Evolutionary conservation across 2,888 invertebrate species (phyloP).

Genomic region (Prostheceraeus crozeri): DNA sequence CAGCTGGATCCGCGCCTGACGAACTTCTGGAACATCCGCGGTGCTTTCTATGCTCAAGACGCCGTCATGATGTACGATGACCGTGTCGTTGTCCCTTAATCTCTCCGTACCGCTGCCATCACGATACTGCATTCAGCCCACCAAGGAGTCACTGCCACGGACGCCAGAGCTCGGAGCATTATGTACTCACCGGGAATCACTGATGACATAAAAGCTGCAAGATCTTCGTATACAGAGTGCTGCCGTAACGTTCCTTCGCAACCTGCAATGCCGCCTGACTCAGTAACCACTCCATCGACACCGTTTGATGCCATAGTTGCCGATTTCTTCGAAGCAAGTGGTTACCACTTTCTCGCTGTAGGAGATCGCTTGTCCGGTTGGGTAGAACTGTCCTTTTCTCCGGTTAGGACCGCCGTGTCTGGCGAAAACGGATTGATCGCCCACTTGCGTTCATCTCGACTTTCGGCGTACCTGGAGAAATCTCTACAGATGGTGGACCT

Average conservation of each 20-base stretch:
- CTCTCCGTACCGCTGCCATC: neutral
- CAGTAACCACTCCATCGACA: conserved; percentile 4
- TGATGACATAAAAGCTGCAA: conserved; percentile 35
- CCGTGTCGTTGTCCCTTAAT: neutral
- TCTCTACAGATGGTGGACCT: conserved; percentile 42
- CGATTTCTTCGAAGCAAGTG: neutral
- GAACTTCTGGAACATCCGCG: conserved; percentile 18
- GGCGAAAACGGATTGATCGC: conserved; percentile 40
- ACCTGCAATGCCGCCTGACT: neutral
- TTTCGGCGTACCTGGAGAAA: conserved; percentile 42
- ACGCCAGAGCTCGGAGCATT: conserved; percentile 41
- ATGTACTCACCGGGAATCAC: conserved; percentile 45
- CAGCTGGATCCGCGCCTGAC: no score
- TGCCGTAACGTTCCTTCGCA: conserved; percentile 11
- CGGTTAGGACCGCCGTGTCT: conserved; percentile 36
- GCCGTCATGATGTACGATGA: conserved; percentile 6
- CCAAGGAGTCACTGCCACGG: conserved; percentile 10
- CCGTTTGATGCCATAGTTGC: conserved; percentile 12
- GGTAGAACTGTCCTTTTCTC: conserved; percentile 27
- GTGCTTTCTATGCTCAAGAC: neutral
- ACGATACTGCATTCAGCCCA: conserved; percentile 2
- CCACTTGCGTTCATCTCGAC: conserved; percentile 41
- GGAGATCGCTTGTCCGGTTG: conserved; percentile 35
- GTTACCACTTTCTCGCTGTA: conserved; percentile 36
- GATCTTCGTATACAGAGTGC: neutral